Evolutionary conservation across 2,113 vertebrate genomes (phyloP), one percentile per base, ranked within the genome.

Genomic region (Crotalus viridis): DNA sequence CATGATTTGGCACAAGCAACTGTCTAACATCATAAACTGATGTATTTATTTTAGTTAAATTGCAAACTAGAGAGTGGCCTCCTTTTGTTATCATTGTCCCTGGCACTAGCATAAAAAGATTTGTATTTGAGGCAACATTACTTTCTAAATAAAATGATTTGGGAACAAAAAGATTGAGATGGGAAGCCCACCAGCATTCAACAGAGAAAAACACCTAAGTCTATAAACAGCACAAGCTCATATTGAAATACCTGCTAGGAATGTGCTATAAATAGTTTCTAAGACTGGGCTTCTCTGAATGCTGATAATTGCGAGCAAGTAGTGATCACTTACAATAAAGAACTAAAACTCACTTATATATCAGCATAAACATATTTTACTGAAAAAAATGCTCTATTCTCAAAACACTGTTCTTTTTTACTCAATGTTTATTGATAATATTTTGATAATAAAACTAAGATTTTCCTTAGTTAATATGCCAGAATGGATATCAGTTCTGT

Each of bases 241-340:
- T 91, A 93, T 6, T 7, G 12, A 8, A 1, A 48, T 94, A 94
- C 46, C 89, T 94, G 46, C 95, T 94, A 95, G 93, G 94, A 91
- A 90, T 92, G 90, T 61, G 91, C 94, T 95, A 87, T 51, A 95
- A 94, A 89, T 94, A 92, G 21, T 91, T 96, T 90, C 59, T 43
- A 17, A 86, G 88, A 92, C 92, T 46, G 91, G 94, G 94, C 95
- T 95, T 43, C 93, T 90, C 95, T 95, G 93, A 94, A 59, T 94
- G 90, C 87, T 92, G 93, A 90, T 96, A 96, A 91, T 26, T 87
- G 85, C 33, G 94, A 96, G 87, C 93, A 94, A 92, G 93, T 52
- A 57, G 91, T 88, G 94, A 95, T 96, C 95, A 94, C 91, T 91
- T 93, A 5, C 3, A 85, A 43, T 89, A 95, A 59, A 93, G 91